Conservation (phyloP, 2,888 invertebrate genomes). For the Chrysodeixis includens region DNA sequence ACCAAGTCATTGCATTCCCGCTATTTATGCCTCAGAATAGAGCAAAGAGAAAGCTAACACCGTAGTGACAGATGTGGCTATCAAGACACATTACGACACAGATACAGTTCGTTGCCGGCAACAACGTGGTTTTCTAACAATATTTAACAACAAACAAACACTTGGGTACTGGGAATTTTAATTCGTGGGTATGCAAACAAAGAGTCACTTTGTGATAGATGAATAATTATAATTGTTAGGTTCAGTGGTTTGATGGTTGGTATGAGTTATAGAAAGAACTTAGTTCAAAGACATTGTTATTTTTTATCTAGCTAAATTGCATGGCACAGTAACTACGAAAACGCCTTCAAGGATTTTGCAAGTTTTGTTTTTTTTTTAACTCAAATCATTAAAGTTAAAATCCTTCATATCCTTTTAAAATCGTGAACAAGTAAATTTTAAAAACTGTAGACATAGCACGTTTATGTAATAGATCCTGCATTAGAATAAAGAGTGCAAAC, state of each 20-base stretch:
- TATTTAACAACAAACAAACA: constrained; percentile 57
- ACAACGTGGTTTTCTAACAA: constrained; percentile 46
- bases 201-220: constrained; percentile 5
- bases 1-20: constrained; percentile 49
- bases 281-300: no score
- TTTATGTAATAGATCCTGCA: no score
- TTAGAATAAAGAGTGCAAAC: neutral
- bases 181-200: constrained; percentile 39
- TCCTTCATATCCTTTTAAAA: no score
- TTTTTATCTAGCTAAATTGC: no score
- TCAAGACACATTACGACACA: constrained; percentile 47
- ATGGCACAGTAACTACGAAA: no score
- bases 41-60: constrained; percentile 48
- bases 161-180: constrained; percentile 51
- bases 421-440: no score
- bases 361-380: no score
- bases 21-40: constrained; percentile 47
- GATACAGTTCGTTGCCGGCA: constrained; percentile 54
- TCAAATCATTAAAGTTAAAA: no score
- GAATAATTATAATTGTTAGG: neutral
- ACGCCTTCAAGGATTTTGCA: no score
- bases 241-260: no score
- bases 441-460: no score
- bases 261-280: no score
- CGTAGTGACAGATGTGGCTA: constrained; percentile 40